phyloP scores from a whole-genome alignment of 2,113 vertebrate genomes.

The Eleginops maclovinus region DNA sequence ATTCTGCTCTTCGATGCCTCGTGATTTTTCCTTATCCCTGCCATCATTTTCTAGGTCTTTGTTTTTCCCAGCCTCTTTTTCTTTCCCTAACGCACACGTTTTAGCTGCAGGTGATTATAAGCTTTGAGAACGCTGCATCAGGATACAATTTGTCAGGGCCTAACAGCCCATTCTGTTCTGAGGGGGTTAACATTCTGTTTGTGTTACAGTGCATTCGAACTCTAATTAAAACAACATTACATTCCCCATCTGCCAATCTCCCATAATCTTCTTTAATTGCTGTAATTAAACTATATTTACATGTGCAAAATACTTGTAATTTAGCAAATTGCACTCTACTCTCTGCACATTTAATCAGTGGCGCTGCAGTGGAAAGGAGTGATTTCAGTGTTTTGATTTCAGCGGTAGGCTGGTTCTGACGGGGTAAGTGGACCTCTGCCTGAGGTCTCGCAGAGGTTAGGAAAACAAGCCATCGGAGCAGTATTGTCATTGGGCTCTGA shows the following conservation, averaged over 20 bases:
- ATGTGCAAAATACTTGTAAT: slow-evolving; percentile 99
- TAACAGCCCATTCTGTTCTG: slow-evolving; percentile 91
- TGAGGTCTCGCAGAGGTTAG: slow-evolving; percentile 93
- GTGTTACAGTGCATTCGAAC: slow-evolving; percentile 99
- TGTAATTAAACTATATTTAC: slow-evolving; percentile 99
- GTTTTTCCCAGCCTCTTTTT: slow-evolving; percentile 48
- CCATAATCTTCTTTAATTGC: slow-evolving; percentile 99
- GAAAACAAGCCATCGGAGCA: slow-evolving; percentile 90
- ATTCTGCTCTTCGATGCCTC: slow-evolving; percentile 49
- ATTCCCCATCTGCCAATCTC: slow-evolving; percentile 99
- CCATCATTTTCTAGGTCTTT: slow-evolving; percentile 56
- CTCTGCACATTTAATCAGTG: slow-evolving; percentile 98
- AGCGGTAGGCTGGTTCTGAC: slow-evolving; percentile 91
- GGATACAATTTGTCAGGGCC: slow-evolving; percentile 86
- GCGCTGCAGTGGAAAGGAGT: slow-evolving; percentile 94
- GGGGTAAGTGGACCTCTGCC: slow-evolving; percentile 97
- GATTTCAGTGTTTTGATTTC: slow-evolving; percentile 92
- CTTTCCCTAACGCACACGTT: slow-evolving; percentile 51
- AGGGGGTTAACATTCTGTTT: slow-evolving; percentile 99
- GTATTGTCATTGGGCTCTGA: slow-evolving; percentile 92
- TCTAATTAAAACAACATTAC: slow-evolving; percentile 99
- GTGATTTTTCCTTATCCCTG: slow-evolving; percentile 67
- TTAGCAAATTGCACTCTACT: slow-evolving; percentile 99
- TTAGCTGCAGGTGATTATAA: slow-evolving; percentile 84
- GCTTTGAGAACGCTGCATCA: slow-evolving; percentile 79